Conservation (phyloP, 1,140 invertebrate genomes). For the Drosophila mauritiana region DNA sequence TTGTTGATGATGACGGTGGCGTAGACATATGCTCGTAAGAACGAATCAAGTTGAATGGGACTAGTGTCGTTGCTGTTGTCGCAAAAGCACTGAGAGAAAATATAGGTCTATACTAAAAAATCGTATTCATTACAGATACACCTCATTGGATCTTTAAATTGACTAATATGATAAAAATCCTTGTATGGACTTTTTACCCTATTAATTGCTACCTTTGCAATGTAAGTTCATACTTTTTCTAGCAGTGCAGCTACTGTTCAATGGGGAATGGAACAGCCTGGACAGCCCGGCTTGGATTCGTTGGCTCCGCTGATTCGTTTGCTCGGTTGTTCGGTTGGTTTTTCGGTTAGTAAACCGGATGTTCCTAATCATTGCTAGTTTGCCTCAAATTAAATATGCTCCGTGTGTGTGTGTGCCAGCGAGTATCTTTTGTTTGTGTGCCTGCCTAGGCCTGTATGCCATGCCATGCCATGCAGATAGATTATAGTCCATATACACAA, state of each 20-base stretch:
- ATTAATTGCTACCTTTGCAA: no score
- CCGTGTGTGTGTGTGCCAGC: constrained; percentile 41
- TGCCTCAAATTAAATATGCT: constrained; percentile 84
- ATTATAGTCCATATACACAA: constrained; percentile 48
- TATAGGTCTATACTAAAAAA: no score
- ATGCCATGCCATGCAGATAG: constrained; percentile 29
- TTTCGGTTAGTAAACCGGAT: constrained; percentile 85
- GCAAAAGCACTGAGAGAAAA: constrained; percentile 24
- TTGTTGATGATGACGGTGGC: constrained; percentile 29
- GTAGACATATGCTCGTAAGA: constrained; percentile 50
- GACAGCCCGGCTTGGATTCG: constrained; percentile 31
- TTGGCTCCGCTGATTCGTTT: constrained; percentile 49
- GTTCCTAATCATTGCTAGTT: constrained; percentile 85
- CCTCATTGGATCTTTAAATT: no score
- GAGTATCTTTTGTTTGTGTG: constrained; percentile 75
- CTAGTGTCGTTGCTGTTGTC: constrained; percentile 67
- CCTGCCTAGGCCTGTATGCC: neutral
- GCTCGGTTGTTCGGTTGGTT: constrained; percentile 53
- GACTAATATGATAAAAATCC: no score
- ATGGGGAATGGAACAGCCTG: constrained; percentile 48
- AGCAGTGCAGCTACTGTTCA: constrained; percentile 65
- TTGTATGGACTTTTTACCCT: no score
- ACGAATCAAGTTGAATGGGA: constrained; percentile 48
- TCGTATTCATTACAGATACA: no score
- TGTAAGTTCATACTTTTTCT: neutral